A percentile compares a stretch with the other conserved stretches of the same genome.
These are phyloP conservation scores for Oncorhynchus masou DNA, from an alignment of 2,113 vertebrate species.

Conservation along the genomic window DNA sequence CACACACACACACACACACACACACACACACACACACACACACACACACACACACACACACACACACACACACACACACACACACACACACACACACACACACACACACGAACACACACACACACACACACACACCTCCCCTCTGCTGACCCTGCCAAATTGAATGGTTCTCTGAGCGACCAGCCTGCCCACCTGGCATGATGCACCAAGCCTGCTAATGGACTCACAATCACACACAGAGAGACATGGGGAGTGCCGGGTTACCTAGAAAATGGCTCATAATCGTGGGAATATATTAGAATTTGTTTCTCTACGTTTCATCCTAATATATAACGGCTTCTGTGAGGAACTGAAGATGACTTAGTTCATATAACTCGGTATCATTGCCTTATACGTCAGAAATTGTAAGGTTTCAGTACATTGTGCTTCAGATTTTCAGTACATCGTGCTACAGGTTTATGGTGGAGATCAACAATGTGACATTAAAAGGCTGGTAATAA, in stretches of 20 bases:
- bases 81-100: background rate
- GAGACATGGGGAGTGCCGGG: background rate
- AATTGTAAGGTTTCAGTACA: no score
- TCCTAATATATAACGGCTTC: no score
- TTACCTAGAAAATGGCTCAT: background rate
- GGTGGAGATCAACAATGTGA: no score
- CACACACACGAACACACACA: background rate
- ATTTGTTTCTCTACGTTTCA: no score
- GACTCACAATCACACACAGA: background rate
- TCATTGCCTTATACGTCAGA: no score
- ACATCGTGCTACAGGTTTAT: no score
- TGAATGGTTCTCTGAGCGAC: background rate
- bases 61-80: background rate
- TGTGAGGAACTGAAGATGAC: no score
- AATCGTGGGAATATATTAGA: background rate
- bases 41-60: background rate
- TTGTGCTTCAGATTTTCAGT: no score
- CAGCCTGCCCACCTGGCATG: background rate
- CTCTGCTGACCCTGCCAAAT: conserved; percentile 9
- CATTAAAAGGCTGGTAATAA: background rate
- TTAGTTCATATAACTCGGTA: no score
- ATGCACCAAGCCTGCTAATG: conserved; percentile 10
- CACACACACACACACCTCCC: background rate
- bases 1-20: background rate
- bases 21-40: background rate